These are phyloP conservation scores for Steinernema scapterisci DNA, from an alignment of 2,888 invertebrate species.

Conservation along the genomic window DNA sequence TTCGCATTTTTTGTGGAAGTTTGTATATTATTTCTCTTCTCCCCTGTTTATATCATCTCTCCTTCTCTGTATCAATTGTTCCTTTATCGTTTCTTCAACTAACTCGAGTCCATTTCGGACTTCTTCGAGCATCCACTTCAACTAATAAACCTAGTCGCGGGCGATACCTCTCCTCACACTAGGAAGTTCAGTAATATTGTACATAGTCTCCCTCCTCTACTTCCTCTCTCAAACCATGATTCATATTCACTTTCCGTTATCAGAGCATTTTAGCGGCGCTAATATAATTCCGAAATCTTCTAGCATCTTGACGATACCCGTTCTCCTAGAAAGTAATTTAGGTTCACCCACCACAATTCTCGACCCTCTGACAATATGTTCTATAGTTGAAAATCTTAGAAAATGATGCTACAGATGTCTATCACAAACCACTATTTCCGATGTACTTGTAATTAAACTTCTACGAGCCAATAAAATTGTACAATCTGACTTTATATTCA, in stretches of 20 bases:
- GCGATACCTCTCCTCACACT: slow-evolving; percentile 9
- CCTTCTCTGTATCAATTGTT: too few relatives aligned
- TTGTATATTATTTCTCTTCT: too few relatives aligned
- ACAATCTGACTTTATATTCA: not conserved
- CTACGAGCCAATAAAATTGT: not conserved
- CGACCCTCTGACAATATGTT: not conserved
- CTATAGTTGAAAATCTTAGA: not conserved
- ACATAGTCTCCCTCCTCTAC: not conserved
- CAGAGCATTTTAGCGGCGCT: slow-evolving; percentile 25
- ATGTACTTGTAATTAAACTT: slow-evolving; percentile 14
- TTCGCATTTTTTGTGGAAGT: too few relatives aligned
- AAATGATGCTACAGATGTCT: slow-evolving; percentile 15
- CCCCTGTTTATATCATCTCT: too few relatives aligned
- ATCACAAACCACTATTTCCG: slow-evolving; percentile 17
- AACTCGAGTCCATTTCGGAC: not conserved
- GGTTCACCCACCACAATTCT: too few relatives aligned
- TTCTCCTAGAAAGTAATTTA: too few relatives aligned
- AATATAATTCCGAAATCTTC: not conserved
- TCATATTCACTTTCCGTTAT: slow-evolving; percentile 14
- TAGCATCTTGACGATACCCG: too few relatives aligned
- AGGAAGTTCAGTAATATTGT: not conserved
- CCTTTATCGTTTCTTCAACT: not conserved
- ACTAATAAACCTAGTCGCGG: slow-evolving; percentile 11
- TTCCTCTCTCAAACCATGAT: not conserved
- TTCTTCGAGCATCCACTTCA: not conserved